Conservation (phyloP, 1,140 invertebrate genomes). For the Ceratosolen solmsi region DNA sequence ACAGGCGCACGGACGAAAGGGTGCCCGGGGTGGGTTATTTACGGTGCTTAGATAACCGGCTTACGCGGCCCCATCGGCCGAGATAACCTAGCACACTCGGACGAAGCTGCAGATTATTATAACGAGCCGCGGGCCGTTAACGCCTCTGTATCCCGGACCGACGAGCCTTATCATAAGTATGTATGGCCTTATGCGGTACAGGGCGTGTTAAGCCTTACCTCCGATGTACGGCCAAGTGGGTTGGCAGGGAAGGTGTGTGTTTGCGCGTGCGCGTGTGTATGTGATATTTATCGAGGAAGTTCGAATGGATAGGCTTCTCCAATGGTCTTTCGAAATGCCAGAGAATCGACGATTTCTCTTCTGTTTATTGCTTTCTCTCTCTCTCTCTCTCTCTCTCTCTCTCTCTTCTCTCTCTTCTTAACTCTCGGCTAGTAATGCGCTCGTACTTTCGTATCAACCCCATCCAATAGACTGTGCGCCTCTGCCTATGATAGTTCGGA, state of each 20-base stretch:
- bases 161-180: slow-evolving; percentile 38
- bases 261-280: not conserved
- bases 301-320: not conserved
- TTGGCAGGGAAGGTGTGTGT: no score
- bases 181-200: not conserved
- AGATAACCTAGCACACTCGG: slow-evolving; percentile 27
- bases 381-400: no score
- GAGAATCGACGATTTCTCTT: not conserved
- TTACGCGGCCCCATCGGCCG: slow-evolving; percentile 26
- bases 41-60: slow-evolving; percentile 63
- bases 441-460: no score
- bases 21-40: slow-evolving; percentile 58
- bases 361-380: not conserved
- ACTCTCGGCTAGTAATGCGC: no score
- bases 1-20: slow-evolving; percentile 17
- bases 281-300: not conserved
- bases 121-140: slow-evolving; percentile 7
- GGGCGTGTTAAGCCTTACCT: slow-evolving; percentile 6
- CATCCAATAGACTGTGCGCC: no score
- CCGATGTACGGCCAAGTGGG: not conserved
- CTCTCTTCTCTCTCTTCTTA: no score
- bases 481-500: not conserved
- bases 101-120: slow-evolving; percentile 31
- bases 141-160: not conserved
- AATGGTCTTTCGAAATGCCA: not conserved